A percentile compares a stretch with the other conserved stretches of the same genome.
These are phyloP conservation scores for Propithecus coquereli DNA, from an alignment of 2,113 vertebrate genomes.

Conservation along the genomic window DNA sequence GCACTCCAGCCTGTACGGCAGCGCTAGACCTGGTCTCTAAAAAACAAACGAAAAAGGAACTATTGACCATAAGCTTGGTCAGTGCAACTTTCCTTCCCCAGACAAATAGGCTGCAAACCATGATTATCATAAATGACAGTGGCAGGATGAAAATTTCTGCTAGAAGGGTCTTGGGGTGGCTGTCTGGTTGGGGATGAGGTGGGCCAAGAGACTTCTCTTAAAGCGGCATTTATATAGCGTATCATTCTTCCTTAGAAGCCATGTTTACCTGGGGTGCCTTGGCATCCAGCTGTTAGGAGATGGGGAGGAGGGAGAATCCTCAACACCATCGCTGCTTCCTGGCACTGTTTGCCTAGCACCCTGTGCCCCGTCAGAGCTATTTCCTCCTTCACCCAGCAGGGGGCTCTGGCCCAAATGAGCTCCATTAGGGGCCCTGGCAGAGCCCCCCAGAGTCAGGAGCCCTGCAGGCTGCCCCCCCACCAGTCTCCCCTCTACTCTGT, in stretches of 20 bases:
- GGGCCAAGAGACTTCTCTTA: not conserved
- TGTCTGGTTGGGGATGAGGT: not conserved
- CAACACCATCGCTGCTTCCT: not conserved
- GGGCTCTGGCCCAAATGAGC: not conserved
- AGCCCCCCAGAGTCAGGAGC: not conserved
- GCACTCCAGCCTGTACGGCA: no score
- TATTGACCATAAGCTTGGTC: not conserved
- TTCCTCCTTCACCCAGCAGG: not conserved
- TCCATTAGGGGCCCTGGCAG: not conserved
- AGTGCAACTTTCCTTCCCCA: not conserved
- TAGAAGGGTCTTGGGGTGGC: not conserved
- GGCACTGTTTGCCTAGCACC: fast-evolving
- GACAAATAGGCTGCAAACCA: not conserved
- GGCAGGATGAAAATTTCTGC: not conserved
- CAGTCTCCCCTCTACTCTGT: not conserved
- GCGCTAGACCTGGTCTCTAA: no score
- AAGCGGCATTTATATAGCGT: not conserved
- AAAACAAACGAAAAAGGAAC: not conserved
- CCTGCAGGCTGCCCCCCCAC: not conserved
- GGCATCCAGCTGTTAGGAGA: not conserved
- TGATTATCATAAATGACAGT: not conserved
- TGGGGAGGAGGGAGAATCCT: not conserved
- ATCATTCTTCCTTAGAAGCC: not conserved
- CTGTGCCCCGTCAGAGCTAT: not conserved
- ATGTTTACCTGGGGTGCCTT: not conserved